Evolutionary conservation across 1,140 invertebrate genomes (phyloP).

Genomic region (Scaptomyza graminum): DNA sequence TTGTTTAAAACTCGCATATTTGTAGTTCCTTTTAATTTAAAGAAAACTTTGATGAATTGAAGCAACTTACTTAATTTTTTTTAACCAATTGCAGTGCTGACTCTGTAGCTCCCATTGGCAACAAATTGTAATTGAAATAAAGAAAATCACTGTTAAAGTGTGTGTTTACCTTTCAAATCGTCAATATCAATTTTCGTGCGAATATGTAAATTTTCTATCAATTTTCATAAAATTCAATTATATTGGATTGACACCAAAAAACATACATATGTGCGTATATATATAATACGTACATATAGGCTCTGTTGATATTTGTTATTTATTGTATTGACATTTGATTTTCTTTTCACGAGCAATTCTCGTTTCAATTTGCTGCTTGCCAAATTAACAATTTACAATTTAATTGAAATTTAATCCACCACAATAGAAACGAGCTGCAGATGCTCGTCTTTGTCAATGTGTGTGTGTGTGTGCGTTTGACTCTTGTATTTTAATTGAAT

Average conservation of each 20-base stretch:
- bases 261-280: neutral
- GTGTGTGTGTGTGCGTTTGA: neutral
- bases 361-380: conserved; percentile 38
- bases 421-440: conserved; percentile 31
- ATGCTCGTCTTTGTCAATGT: conserved; percentile 15
- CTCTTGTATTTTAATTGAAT: conserved; percentile 30
- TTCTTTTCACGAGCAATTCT: conserved; percentile 10
- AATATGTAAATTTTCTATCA: conserved; percentile 28
- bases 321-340: conserved; percentile 30
- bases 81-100: neutral
- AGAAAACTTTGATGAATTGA: neutral
- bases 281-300: conserved; percentile 10
- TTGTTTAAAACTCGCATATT: neutral
- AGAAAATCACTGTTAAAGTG: conserved; percentile 42
- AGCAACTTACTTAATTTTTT: conserved; percentile 7
- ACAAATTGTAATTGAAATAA: conserved; percentile 29
- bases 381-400: conserved; percentile 32
- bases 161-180: conserved; percentile 2
- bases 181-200: conserved; percentile 20
- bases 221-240: conserved; percentile 52
- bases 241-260: conserved; percentile 57
- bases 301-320: conserved; percentile 37
- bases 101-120: neutral
- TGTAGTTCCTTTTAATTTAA: conserved; percentile 12
- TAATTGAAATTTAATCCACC: conserved; percentile 60